Conservation (phyloP, 2,113 vertebrate species). For the Centropus unirufus region DNA sequence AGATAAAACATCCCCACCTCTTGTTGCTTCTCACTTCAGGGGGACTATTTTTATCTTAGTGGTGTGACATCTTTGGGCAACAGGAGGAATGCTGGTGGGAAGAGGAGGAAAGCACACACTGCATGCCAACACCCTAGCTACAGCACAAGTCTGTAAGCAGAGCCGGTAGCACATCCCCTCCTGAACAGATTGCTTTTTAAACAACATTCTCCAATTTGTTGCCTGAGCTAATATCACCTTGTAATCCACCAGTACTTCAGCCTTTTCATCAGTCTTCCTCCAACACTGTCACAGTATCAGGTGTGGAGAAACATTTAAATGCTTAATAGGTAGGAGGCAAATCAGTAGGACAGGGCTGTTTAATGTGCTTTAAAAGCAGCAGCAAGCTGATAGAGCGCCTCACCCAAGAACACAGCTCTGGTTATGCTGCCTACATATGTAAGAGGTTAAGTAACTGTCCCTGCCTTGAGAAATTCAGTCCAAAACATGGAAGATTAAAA, state of each 20-base stretch:
- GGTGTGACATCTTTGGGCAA: not conserved
- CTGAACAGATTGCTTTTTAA: not conserved
- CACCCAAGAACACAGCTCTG: not conserved
- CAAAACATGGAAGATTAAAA: not conserved
- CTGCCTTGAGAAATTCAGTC: not conserved
- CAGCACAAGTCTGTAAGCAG: not conserved
- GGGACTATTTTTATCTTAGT: not conserved
- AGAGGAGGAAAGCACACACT: not conserved
- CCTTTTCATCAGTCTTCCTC: not conserved
- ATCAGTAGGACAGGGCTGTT: not conserved
- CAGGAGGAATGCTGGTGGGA: not conserved
- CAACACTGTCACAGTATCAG: not conserved
- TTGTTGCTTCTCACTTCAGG: not conserved
- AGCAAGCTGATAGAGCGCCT: not conserved
- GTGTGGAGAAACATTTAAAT: not conserved
- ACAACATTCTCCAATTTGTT: not conserved
- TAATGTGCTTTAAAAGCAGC: not conserved
- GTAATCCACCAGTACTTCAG: not conserved
- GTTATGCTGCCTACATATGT: rapidly evolving
- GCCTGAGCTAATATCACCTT: not conserved
- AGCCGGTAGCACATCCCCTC: rapidly evolving
- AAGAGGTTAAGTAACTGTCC: not conserved
- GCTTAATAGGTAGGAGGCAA: not conserved
- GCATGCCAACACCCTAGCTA: not conserved
- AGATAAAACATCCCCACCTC: not conserved